phyloP scores from a whole-genome alignment of 2,888 invertebrate genomes.

The Papilio protenor region DNA sequence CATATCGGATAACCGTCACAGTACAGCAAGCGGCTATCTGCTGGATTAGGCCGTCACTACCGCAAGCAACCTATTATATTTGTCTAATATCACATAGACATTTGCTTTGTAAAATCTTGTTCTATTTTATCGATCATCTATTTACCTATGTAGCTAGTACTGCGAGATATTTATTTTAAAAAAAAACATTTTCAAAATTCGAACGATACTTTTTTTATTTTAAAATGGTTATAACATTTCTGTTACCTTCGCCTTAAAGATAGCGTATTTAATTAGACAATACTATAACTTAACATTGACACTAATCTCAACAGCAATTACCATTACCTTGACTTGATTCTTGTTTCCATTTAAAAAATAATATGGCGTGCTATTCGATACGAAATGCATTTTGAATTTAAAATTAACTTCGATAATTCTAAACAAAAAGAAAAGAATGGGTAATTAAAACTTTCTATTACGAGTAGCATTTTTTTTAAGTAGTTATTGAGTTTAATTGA shows the following conservation, averaged over 20 bases:
- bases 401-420: background rate
- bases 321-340: constrained; percentile 16
- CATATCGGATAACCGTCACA: no score
- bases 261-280: background rate
- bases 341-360: background rate
- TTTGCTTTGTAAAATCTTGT: no score
- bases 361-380: background rate
- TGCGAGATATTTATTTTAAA: no score
- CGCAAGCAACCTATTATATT: no score
- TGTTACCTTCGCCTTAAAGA: background rate
- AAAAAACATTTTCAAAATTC: background rate
- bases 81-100: no score
- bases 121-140: no score
- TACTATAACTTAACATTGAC: constrained; percentile 18
- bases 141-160: no score
- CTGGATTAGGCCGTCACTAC: no score
- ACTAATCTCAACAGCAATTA: constrained; percentile 15
- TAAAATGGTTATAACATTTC: background rate
- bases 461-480: background rate
- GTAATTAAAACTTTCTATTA: background rate
- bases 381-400: background rate
- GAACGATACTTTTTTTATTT: background rate
- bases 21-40: no score
- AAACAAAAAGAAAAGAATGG: background rate
- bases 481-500: background rate